phyloP scores from a whole-genome alignment of 2,888 invertebrate genomes.

The Cerastis rubricosa region DNA sequence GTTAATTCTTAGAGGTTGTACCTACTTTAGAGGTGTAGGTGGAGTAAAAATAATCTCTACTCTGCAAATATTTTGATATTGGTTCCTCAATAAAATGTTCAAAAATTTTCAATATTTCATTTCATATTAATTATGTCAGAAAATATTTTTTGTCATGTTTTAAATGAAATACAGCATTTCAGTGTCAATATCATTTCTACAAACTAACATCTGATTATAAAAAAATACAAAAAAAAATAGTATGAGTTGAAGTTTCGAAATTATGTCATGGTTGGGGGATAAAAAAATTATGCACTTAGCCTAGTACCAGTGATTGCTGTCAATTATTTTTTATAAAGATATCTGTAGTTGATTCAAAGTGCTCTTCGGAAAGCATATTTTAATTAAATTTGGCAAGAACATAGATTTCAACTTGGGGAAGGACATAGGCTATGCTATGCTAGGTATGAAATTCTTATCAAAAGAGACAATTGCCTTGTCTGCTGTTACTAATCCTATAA shows the following conservation, averaged over 20 bases:
- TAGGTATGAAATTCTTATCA: slow-evolving; percentile 3
- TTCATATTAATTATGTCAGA: no score
- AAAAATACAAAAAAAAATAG: no score
- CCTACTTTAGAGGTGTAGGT: no score
- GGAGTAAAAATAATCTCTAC: not conserved
- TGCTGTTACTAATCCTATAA: not conserved
- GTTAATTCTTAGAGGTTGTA: not conserved
- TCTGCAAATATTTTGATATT: not conserved
- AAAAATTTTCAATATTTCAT: no score
- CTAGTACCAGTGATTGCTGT: not conserved
- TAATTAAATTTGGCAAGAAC: no score
- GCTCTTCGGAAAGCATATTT: not conserved
- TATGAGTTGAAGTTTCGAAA: no score
- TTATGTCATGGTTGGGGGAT: not conserved
- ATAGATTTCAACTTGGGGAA: no score
- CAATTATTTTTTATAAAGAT: not conserved
- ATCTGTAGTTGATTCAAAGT: not conserved
- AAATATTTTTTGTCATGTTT: not conserved
- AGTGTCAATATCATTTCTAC: not conserved
- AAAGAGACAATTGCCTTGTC: not conserved
- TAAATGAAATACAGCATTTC: not conserved
- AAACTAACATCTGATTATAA: not conserved
- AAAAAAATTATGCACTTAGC: not conserved
- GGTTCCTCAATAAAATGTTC: no score
- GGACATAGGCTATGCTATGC: no score